Percentiles rank a stretch among this genome's conserved stretches.
phyloP scores from a whole-genome alignment of 2,888 invertebrate genomes.

The Phortica okadai region DNA sequence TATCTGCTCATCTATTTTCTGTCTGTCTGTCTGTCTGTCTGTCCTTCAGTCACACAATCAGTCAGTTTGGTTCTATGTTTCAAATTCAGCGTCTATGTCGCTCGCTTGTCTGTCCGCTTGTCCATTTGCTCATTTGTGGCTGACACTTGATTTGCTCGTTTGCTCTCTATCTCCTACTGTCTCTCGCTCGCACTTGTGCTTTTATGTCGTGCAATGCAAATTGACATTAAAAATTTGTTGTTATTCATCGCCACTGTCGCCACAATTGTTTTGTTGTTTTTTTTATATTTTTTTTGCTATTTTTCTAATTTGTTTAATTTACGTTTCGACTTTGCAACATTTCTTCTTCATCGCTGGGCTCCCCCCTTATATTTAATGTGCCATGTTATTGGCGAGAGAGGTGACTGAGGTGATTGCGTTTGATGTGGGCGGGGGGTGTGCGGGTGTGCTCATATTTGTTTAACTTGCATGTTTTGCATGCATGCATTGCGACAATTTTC shows the following conservation, averaged over 20 bases:
- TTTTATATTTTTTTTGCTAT: conserved; percentile 46
- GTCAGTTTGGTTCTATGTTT: neutral
- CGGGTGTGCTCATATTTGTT: too few species aligned
- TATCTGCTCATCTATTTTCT: conserved; percentile 17
- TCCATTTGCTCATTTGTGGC: conserved; percentile 54
- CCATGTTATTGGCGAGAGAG: neutral
- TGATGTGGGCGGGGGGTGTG: neutral
- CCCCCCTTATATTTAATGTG: neutral
- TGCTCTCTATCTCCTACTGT: conserved; percentile 20
- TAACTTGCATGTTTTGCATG: conserved; percentile 25
- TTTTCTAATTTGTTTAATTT: conserved; percentile 56
- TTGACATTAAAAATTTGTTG: conserved; percentile 61
- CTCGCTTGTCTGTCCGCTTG: conserved; percentile 39
- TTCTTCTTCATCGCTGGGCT: neutral
- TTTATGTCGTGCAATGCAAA: conserved; percentile 60
- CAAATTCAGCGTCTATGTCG: neutral
- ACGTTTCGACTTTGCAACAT: conserved; percentile 41
- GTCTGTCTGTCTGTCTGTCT: conserved; percentile 40
- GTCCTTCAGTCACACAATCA: conserved; percentile 45
- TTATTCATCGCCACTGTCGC: conserved; percentile 28
- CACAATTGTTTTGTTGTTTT: conserved; percentile 39
- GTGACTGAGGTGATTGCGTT: neutral
- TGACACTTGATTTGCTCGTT: conserved; percentile 60
- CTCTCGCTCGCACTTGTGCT: conserved; percentile 30
- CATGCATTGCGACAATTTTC: conserved; percentile 16